Evolutionary conservation across 2,888 invertebrate genomes (phyloP).

Genomic region (Drosophila bunnanda): DNA sequence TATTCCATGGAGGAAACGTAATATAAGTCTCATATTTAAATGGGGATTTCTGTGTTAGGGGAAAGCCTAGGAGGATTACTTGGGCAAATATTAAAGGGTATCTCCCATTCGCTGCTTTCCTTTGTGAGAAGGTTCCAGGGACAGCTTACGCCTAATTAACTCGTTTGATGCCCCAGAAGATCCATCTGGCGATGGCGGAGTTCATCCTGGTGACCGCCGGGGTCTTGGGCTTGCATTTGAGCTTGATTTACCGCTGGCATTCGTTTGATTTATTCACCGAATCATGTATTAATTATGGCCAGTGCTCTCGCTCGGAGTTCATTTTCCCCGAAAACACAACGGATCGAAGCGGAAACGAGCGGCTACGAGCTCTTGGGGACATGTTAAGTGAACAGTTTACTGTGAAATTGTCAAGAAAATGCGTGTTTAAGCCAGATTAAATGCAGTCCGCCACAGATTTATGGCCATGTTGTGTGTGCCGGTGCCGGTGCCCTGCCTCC

Average conservation of each 20-base stretch:
- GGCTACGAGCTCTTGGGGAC: slow-evolving; percentile 22
- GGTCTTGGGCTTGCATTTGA: slow-evolving; percentile 48
- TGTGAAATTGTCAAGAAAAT: slow-evolving; percentile 80
- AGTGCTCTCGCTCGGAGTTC: slow-evolving; percentile 52
- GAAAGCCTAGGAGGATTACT: no score
- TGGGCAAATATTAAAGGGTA: neutral
- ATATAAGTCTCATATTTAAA: slow-evolving; percentile 9
- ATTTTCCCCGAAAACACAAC: slow-evolving; percentile 37
- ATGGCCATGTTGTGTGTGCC: slow-evolving; percentile 40
- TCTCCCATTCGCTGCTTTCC: neutral
- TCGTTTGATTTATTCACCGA: slow-evolving; percentile 69
- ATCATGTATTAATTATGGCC: slow-evolving; percentile 75
- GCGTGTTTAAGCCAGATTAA: slow-evolving; percentile 80
- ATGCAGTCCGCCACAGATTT: slow-evolving; percentile 69
- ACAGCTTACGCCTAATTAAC: slow-evolving; percentile 70
- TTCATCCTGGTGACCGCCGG: slow-evolving; percentile 2
- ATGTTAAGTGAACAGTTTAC: slow-evolving; percentile 64
- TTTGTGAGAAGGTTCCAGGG: neutral
- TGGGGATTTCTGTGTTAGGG: neutral
- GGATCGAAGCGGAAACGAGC: slow-evolving; percentile 6
- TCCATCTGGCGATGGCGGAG: neutral
- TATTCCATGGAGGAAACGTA: neutral
- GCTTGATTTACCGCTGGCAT: slow-evolving; percentile 71
- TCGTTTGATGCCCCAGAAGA: slow-evolving; percentile 64
- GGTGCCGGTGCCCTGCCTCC: neutral